Conservation (phyloP, 2,797 vertebrate genomes). For the Tachyglossus aculeatus region DNA sequence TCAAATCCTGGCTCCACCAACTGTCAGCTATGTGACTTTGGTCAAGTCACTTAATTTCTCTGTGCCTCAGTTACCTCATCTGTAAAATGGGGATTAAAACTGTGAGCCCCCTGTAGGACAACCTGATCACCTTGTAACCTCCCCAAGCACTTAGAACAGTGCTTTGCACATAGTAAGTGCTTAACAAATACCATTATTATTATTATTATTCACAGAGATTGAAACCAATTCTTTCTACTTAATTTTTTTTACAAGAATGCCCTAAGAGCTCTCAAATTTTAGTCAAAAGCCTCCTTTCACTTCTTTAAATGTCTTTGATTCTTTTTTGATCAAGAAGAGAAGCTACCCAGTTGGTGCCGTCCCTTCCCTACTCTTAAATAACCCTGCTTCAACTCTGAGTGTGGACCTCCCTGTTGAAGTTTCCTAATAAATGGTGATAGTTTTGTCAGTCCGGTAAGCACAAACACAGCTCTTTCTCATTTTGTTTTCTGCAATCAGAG, state of each 20-base stretch:
- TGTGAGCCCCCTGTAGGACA: too few species aligned
- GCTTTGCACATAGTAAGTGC: too few species aligned
- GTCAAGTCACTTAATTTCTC: too few species aligned
- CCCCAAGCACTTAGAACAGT: too few species aligned
- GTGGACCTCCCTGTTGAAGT: neutral
- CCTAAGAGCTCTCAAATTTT: conserved; percentile 26
- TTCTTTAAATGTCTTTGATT: conserved; percentile 31
- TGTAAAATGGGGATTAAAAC: too few species aligned
- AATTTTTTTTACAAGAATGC: conserved; percentile 48
- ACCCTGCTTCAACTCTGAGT: neutral
- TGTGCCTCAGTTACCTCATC: too few species aligned
- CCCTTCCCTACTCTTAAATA: neutral
- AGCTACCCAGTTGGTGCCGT: neutral
- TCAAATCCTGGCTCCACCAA: too few species aligned
- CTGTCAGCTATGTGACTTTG: too few species aligned
- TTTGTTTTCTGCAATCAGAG: conserved; percentile 33
- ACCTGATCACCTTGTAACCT: too few species aligned
- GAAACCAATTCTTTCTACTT: conserved; percentile 39
- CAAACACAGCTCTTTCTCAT: neutral
- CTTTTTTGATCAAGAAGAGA: conserved; percentile 25
- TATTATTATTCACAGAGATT: conserved; percentile 51
- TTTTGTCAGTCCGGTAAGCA: conserved; percentile 18
- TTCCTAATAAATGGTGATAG: conserved; percentile 17
- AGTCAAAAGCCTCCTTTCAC: conserved; percentile 32
- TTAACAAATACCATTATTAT: conserved; percentile 33